Evolutionary conservation across 2,888 invertebrate genomes (phyloP).

Genomic region (Neoitamus cyanurus): DNA sequence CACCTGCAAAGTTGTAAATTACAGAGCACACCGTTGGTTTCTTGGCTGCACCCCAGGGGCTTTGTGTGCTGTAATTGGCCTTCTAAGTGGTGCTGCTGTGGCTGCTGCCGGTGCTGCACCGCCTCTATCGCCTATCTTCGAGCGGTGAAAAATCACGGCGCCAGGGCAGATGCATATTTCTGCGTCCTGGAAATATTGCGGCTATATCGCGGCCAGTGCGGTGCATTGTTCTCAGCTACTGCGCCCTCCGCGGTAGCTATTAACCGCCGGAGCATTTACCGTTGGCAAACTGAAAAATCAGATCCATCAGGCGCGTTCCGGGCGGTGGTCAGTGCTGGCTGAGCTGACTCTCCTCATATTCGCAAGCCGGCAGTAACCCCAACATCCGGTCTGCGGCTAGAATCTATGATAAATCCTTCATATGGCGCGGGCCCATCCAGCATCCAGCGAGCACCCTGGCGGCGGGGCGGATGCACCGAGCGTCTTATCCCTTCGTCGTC

Average conservation of each 20-base stretch:
- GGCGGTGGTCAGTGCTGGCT: neutral
- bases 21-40: neutral
- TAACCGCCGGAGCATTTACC: neutral
- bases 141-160: slow-evolving; percentile 32
- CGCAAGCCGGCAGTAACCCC: neutral
- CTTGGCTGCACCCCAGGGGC: slow-evolving; percentile 6
- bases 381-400: neutral
- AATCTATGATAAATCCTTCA: neutral
- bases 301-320: neutral
- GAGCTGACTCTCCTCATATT: neutral
- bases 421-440: neutral
- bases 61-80: slow-evolving; percentile 31
- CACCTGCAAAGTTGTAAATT: slow-evolving; percentile 43
- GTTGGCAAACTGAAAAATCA: neutral
- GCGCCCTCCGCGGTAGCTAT: neutral
- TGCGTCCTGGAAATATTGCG: neutral
- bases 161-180: slow-evolving; percentile 24
- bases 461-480: neutral
- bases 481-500: slow-evolving; percentile 34
- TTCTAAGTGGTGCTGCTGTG: neutral
- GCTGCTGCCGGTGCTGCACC: neutral
- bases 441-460: neutral
- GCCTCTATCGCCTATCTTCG: neutral
- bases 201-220: neutral
- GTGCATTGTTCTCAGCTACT: slow-evolving; percentile 8